Evolutionary conservation across 2,888 invertebrate species (phyloP), one percentile per base, ranked within the genome.

Genomic region (Agrochola lychnidis): DNA sequence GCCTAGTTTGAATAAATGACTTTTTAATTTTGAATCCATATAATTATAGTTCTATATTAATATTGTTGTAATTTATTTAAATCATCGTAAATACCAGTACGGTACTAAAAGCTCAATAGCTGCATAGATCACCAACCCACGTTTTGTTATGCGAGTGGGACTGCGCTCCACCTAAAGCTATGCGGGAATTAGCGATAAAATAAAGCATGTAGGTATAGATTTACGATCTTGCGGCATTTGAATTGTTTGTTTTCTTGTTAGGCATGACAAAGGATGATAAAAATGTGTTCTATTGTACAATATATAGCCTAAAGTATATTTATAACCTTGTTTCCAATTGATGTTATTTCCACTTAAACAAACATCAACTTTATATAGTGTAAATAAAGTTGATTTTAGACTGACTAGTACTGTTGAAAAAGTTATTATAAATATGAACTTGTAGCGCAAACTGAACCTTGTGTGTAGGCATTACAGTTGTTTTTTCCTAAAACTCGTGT

Each of bases 61-160:
- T 64, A 61, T 19, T 22, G 40, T 14, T 61, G 62, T 76, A 71
- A 79, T 69, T 81, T 78, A 82, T 78, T 75, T 63, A 78, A 82
- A 85, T 79, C 67, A 62, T 68, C 79, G 59, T 81, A 82, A 87
- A 84, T 83, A 78, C 76, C 36, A 70, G n/a, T 51, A 56, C 59
- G 40, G 67, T 61, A 72, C 66, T 78, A 72, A 82, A 78, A 70
- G 61, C 53, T 72, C 75, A 80, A 82, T 66, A 64, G 71, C 40
- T 66, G 53, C 30, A 62, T 79, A 78, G 73, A 81, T 83, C 75
- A 85, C 40, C 75, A 57, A 12, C 80, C 79, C 80, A 82, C 87
- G 77, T 78, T 36, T 85, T 81, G 73, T 83, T 83, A 74, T 63
- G 12, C 16, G 69, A 73, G 67, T 77, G 76, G 73, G 59, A 59